Conservation (phyloP, 2,113 vertebrate genomes). For the Misgurnus mizolepis region DNA sequence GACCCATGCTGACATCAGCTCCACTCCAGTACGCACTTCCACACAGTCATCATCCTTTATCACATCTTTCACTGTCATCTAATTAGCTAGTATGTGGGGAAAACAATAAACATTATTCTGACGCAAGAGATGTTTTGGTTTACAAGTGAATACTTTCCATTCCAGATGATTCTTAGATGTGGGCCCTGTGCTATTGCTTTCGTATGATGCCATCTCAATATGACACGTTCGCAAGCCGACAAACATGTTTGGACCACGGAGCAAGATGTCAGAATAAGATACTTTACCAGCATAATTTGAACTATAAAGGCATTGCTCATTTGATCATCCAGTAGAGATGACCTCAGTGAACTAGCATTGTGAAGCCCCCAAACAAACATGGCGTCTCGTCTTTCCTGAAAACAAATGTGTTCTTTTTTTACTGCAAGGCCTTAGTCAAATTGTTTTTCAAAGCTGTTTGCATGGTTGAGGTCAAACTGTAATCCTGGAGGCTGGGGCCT, state of each 20-base stretch:
- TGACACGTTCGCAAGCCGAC: slow-evolving; percentile 48
- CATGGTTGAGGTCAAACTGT: slow-evolving; percentile 34
- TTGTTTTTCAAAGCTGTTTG: slow-evolving; percentile 42
- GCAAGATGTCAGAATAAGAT: slow-evolving; percentile 54
- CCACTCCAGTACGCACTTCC: neutral
- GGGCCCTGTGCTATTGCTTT: slow-evolving; percentile 38
- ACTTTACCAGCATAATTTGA: slow-evolving; percentile 52
- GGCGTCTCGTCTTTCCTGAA: slow-evolving; percentile 41
- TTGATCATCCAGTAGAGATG: slow-evolving; percentile 53
- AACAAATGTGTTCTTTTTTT: slow-evolving; percentile 31
- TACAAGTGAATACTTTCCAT: slow-evolving; percentile 43
- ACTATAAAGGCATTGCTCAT: slow-evolving; percentile 35
- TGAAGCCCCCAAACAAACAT: slow-evolving; percentile 33
- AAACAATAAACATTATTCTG: slow-evolving; percentile 39
- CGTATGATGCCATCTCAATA: slow-evolving; percentile 46
- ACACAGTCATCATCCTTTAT: slow-evolving; percentile 27
- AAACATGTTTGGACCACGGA: slow-evolving; percentile 54
- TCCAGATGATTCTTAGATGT: slow-evolving; percentile 36
- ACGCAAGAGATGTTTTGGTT: slow-evolving; percentile 35
- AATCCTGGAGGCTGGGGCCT: slow-evolving; percentile 26
- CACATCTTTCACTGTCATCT: slow-evolving; percentile 42
- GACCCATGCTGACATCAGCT: slow-evolving; percentile 35
- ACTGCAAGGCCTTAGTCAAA: slow-evolving; percentile 24
- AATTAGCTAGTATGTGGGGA: slow-evolving; percentile 28
- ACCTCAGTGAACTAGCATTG: slow-evolving; percentile 48